Conservation (phyloP, 2,797 vertebrate species). For the Sitta carolinensis region DNA sequence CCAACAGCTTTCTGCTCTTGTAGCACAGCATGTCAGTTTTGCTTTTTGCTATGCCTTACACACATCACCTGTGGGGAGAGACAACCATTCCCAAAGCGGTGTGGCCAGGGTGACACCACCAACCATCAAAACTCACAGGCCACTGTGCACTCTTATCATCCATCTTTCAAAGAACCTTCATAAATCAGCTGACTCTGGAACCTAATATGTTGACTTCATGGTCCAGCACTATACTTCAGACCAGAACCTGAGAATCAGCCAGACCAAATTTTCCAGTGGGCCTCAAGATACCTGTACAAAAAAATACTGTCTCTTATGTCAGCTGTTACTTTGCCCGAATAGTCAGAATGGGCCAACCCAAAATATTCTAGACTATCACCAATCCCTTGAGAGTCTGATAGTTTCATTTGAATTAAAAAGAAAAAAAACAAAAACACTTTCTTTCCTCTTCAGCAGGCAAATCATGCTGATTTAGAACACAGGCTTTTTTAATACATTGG, state of each 20-base stretch:
- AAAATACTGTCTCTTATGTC: neutral
- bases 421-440: neutral
- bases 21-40: neutral
- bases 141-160: neutral
- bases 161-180: neutral
- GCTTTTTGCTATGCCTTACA: neutral
- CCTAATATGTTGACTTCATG: neutral
- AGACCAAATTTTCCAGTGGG: neutral
- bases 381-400: neutral
- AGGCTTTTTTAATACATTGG: neutral
- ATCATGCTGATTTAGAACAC: neutral
- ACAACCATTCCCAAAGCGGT: neutral
- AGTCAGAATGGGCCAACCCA: neutral
- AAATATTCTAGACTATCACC: neutral
- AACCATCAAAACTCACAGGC: neutral
- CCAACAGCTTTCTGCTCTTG: neutral
- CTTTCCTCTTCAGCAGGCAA: neutral
- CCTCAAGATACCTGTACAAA: neutral
- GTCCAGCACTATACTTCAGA: neutral
- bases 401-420: neutral
- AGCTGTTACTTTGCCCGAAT: neutral
- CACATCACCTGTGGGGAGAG: neutral
- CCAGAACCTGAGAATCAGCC: neutral
- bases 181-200: neutral
- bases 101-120: neutral